These are phyloP conservation scores for Caenorhabditis brenneri DNA, from an alignment of 1,140 invertebrate genomes.

Conservation along the genomic window DNA sequence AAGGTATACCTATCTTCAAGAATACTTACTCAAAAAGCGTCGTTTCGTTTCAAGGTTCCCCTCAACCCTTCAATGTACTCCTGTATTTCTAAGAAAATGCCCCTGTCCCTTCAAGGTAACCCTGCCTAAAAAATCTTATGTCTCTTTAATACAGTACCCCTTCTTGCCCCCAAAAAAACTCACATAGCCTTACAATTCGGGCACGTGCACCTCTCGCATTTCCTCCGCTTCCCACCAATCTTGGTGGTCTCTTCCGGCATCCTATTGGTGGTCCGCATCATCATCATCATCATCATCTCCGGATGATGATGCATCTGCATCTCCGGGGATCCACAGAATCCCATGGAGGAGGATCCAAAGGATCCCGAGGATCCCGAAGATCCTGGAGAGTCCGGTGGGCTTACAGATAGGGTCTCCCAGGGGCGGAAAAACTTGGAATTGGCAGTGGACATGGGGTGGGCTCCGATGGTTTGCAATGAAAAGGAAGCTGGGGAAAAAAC, in stretches of 20 bases:
- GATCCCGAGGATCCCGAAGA: no score
- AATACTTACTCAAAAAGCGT: no score
- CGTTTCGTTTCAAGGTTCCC: no score
- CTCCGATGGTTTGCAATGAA: neutral
- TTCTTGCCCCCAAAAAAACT: neutral
- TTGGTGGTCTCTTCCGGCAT: neutral
- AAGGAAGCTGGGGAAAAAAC: neutral
- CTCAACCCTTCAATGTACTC: no score
- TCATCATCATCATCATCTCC: neutral
- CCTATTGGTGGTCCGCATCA: neutral
- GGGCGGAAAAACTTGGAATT: neutral
- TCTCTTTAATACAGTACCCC: neutral
- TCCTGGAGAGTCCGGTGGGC: neutral
- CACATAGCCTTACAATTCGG: conserved; percentile 35
- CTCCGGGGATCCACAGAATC: no score
- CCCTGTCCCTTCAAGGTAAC: no score
- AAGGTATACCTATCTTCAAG: no score
- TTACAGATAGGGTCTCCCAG: neutral
- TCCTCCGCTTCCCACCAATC: neutral
- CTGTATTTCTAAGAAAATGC: no score
- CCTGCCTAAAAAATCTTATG: neutral
- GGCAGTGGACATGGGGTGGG: neutral
- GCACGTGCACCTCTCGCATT: conserved; percentile 22
- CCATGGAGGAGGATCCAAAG: no score
- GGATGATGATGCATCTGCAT: no score